Base-by-base conservation (phyloP, 2,888 invertebrate species). In the Lepidocyrtoides sp. region DNA sequence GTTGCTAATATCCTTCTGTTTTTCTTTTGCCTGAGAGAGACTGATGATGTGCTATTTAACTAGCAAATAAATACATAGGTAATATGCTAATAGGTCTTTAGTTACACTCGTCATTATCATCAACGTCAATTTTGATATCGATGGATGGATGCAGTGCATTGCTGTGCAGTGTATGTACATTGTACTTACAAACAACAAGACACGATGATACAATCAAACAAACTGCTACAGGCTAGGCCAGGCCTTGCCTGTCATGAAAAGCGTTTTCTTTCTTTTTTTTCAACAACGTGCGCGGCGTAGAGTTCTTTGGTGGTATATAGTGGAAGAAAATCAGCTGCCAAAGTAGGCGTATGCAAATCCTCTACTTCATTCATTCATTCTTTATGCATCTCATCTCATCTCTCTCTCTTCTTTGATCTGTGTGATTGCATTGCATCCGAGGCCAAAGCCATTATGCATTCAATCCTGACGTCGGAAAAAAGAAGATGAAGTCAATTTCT, bases 261-360 rank as follows among this genome's bases (percentile, higher is more conserved):
- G 10, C 17, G 5, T 69, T 69, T 69, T 69, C 20, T 17, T 36
- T n/a, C 60, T 23, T 60, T 36, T 7, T 23, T 17, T 26, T 32
- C 14, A 66, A 26, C 26, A 29, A 8, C 14, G 29, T 63, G 26
- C n/a, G 60, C 20, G 66, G 63, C 12, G 60, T 4, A n/a, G n/a
- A n/a, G n/a, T n/a, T n/a, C n/a, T n/a, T n/a, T 66, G 29, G 32
- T n/a, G 32, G 60, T 69, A 36, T n/a, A n/a, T n/a, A n/a, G 66
- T 36, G 66, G 32, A 32, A 17, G 36, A 66, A 69, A 36, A n/a
- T 69, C 77, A 77, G 32, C 75, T 77, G 86, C 86, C 86, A 87
- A 87, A 72, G 86, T 77, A 87, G 86, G 86, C 86, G 86, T 87
- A 77, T 87, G 86, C 86, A 87, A 77, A 77, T 86, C 66, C 72